A percentile compares a stretch with the other conserved stretches of the same genome.
These are phyloP conservation scores for Mimachlamys varia DNA, from an alignment of 2,888 invertebrate species.

Conservation along the genomic window DNA sequence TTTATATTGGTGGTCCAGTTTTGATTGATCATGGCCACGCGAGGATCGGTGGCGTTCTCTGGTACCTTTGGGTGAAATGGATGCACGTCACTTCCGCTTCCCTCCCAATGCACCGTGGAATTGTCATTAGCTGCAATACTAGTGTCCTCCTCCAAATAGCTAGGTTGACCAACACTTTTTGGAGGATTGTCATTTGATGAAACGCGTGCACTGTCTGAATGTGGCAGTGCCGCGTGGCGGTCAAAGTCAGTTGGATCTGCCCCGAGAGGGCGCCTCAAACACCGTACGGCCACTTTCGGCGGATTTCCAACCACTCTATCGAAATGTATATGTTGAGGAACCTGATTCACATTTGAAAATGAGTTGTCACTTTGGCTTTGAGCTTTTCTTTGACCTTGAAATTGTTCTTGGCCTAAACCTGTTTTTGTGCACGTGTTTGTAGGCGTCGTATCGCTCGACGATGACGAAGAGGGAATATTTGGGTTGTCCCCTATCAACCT, in stretches of 20 bases:
- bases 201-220: conserved; percentile 40
- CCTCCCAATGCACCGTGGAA: neutral
- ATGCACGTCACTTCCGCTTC: conserved; percentile 8
- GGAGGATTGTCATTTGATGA: neutral
- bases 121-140: neutral
- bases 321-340: neutral
- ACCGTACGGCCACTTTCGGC: conserved; percentile 51
- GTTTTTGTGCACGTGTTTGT: conserved; percentile 3
- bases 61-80: neutral
- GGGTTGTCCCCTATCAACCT: conserved; percentile 52
- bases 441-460: neutral
- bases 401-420: neutral
- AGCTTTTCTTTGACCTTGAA: neutral
- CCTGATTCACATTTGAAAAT: neutral
- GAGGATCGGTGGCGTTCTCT: neutral
- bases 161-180: neutral
- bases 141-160: conserved; percentile 2
- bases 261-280: conserved; percentile 62
- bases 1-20: conserved; percentile 16
- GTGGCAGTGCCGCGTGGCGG: conserved; percentile 42
- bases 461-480: neutral
- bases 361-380: neutral
- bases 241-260: conserved; percentile 50
- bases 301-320: conserved; percentile 2
- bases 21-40: conserved; percentile 40